Evolutionary conservation across 1,140 invertebrate species (phyloP), one percentile per base, ranked within the genome.

Genomic region (Pogonomyrmex barbatus): DNA sequence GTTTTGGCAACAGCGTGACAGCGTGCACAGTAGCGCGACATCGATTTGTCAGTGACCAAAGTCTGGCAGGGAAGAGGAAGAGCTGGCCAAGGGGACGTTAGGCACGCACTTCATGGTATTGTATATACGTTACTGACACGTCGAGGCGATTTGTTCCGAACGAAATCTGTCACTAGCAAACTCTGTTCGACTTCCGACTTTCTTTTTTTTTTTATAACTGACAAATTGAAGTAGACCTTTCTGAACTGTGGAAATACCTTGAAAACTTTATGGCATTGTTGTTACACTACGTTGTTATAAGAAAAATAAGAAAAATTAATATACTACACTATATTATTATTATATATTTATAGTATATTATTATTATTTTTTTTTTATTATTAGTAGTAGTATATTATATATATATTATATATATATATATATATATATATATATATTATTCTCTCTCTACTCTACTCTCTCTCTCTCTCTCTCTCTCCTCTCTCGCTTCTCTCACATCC

Each of bases 1-100:
- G 88, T 92, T 91, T 91, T 91, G 89, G 90, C 91, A 92, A 85
- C 90, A 79, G 58, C 73, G 70, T 90, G 91, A 92, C 91, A 89
- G 79, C 81, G 54, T 56, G 88, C 79, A 77, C 75, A 71, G 79
- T 81, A 68, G 85, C 86, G 70, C 79, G 87, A 84, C 86, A 91
- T 90, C 91, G 91, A 92, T 92, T 92, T 92, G 90, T 92, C 91
- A 92, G 79, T 90, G 86, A 91, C 88, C 24, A 88, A 84, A 86
- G 71, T 82, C 78, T 63, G 50, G 50, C 58, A 47, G 52, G n/a
- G n/a, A 67, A 9, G 50, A 52, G 79, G 63, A 77, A 56, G 36
- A 33, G 52, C 39, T 30, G 60, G 39, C 36, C 42, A 47, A 47
- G 77, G 9, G 58, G 63, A 60, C 67, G 33, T 36, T n/a, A 42